Evolutionary conservation across 2,888 invertebrate genomes (phyloP).

Genomic region (Diplolepis rosae): DNA sequence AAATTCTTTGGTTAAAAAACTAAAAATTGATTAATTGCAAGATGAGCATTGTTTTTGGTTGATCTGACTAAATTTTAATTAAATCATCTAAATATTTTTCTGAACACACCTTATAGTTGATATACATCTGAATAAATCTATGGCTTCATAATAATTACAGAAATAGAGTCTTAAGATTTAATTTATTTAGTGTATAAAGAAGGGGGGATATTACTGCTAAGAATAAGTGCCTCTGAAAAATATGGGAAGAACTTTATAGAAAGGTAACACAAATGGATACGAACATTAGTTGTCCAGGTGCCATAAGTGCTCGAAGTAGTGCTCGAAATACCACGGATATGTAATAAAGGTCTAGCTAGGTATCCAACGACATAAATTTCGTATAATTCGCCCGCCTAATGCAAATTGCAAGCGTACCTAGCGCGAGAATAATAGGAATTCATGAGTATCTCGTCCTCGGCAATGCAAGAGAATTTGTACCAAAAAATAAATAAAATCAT

Average conservation of each 20-base stretch:
- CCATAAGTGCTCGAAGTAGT: slow-evolving; percentile 57
- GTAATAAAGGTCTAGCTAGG: slow-evolving; percentile 53
- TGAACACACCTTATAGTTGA: too few relatives aligned
- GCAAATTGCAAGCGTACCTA: slow-evolving; percentile 58
- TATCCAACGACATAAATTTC: slow-evolving; percentile 64
- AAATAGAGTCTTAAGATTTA: too few relatives aligned
- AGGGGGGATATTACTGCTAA: slow-evolving; percentile 39
- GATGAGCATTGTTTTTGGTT: too few relatives aligned
- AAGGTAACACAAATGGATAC: slow-evolving; percentile 45
- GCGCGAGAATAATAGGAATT: slow-evolving; percentile 48
- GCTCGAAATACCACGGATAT: slow-evolving; percentile 59
- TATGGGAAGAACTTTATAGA: not conserved
- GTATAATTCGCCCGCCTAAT: slow-evolving; percentile 65
- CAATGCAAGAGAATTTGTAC: not conserved
- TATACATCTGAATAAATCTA: too few relatives aligned
- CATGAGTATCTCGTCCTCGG: slow-evolving; percentile 34
- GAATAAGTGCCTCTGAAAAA: not conserved
- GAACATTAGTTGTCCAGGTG: slow-evolving; percentile 60
- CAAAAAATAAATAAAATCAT: too few relatives aligned
- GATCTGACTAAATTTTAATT: too few relatives aligned
- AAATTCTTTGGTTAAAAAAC: too few relatives aligned
- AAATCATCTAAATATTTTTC: too few relatives aligned
- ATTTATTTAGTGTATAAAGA: too few relatives aligned
- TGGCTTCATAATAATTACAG: too few relatives aligned
- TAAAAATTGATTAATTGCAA: too few relatives aligned